Base-by-base conservation (phyloP, 2,113 vertebrate species). In the Phaetusa simplex region DNA sequence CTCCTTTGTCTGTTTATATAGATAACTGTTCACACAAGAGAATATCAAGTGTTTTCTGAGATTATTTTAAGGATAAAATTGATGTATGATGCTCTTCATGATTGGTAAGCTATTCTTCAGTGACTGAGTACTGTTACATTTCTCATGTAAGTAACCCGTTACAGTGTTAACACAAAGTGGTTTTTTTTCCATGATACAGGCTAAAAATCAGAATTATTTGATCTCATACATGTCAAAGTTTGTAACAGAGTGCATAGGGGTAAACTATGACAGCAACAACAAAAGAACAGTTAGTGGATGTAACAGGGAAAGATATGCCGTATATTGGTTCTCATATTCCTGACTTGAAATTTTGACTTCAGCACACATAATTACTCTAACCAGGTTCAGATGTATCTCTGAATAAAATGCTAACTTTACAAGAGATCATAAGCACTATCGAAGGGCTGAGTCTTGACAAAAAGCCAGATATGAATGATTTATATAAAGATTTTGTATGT, bases 181-280 rank as follows among this genome's bases (percentile, higher is more conserved):
- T 0, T 0, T 15, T 47, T 58, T 86, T 77, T 52, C 27, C 24
- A 40, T 34, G 10, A 45, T 29, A 40, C 26, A 30, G 8, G 15
- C 1, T 79, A 91, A 93, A 56, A 43, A 13, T 12, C 36, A 45
- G 12, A 72, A 55, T 83, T 84, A 34, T 9, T 92, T 58, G 14
- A 55, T 69, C 27, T 76, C 21, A 49, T 40, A 50, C 5, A 21
- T 55, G 5, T 59, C 8, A 36, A 8, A 45, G 12, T 64, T 95
- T 58, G 22, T 58, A 64, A 71, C 2, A 69, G 21, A 87, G 77
- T 22, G 4, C 8, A 18, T 38, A n/a, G 55, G 1, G 8, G 20
- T n/a, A 30, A 85, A 78, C 18, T 59, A 43, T 24, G 52, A 30
- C 8, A 78, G 18, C 2, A 65, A 52, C 79, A 89, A 17, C 8